These are phyloP conservation scores for Sesamia inferens DNA, from an alignment of 2,888 invertebrate species.

Conservation along the genomic window DNA sequence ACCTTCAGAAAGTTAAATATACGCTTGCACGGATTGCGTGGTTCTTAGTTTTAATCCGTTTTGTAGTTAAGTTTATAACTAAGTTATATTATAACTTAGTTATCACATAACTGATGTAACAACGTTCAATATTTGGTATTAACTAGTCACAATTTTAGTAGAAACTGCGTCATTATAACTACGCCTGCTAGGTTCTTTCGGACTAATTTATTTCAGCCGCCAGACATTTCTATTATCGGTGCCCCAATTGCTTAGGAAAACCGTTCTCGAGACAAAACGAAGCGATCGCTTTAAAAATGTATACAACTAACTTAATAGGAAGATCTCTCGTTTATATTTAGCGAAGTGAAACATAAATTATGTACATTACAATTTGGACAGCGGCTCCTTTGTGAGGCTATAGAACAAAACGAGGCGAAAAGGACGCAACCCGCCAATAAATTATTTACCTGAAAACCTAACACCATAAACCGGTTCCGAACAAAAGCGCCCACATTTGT, in stretches of 20 bases:
- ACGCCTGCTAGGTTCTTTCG: constrained; percentile 6
- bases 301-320: constrained; percentile 55
- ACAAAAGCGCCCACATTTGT: constrained; percentile 68
- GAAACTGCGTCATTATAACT: neutral
- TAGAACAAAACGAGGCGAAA: constrained; percentile 54
- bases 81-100: neutral
- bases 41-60: neutral
- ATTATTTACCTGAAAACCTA: constrained; percentile 67
- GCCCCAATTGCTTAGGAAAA: constrained; percentile 49
- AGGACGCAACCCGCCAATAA: constrained; percentile 65
- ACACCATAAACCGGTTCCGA: constrained; percentile 65
- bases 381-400: constrained; percentile 53
- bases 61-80: neutral
- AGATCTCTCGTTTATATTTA: constrained; percentile 60
- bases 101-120: too few relatives aligned
- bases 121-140: neutral
- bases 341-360: constrained; percentile 61
- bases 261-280: constrained; percentile 32
- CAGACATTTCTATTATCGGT: constrained; percentile 50
- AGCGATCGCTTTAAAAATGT: constrained; percentile 56
- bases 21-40: too few relatives aligned
- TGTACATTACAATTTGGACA: constrained; percentile 64
- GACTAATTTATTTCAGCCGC: constrained; percentile 20
- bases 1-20: neutral
- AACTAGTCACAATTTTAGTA: neutral